Percentiles rank a stretch among this genome's conserved stretches.
Evolutionary conservation across 2,797 vertebrate species (phyloP).

Genomic region (Bufotes viridis): DNA sequence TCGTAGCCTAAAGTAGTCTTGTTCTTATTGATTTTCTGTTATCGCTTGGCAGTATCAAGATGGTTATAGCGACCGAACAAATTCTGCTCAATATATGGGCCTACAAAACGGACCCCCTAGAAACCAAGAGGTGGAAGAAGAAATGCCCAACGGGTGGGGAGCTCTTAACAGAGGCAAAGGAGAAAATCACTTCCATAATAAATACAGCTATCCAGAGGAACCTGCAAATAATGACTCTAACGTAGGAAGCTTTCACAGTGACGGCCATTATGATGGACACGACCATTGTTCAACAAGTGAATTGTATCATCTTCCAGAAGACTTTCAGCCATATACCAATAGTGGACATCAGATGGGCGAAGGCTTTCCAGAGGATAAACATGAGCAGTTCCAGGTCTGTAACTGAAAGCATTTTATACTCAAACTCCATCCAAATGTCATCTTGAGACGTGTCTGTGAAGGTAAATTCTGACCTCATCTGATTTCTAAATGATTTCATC

Average conservation of each 20-base stretch:
- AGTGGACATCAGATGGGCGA: conserved; percentile 67
- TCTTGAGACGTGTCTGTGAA: neutral
- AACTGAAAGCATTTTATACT: neutral
- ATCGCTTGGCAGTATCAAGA: conserved; percentile 70
- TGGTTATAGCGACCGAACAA: conserved; percentile 68
- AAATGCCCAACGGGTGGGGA: conserved; percentile 76
- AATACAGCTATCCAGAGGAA: conserved; percentile 70
- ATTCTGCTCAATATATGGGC: conserved; percentile 70
- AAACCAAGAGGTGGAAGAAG: conserved; percentile 63
- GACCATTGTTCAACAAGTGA: conserved; percentile 72
- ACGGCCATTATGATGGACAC: conserved; percentile 75
- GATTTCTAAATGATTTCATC: no score
- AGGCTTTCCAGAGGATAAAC: conserved; percentile 70
- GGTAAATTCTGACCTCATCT: neutral
- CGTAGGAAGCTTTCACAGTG: conserved; percentile 70
- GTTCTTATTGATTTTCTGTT: neutral
- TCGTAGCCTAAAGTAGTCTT: neutral
- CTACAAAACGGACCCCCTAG: conserved; percentile 68
- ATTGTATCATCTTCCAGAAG: conserved; percentile 72
- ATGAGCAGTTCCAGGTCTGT: conserved; percentile 82
- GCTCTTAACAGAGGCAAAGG: conserved; percentile 65
- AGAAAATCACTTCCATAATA: conserved; percentile 72
- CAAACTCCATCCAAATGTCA: neutral
- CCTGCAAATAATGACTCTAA: conserved; percentile 72
- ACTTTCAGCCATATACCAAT: conserved; percentile 74